These are phyloP conservation scores for Sitodiplosis mosellana DNA, from an alignment of 1,140 invertebrate genomes.

Conservation along the genomic window DNA sequence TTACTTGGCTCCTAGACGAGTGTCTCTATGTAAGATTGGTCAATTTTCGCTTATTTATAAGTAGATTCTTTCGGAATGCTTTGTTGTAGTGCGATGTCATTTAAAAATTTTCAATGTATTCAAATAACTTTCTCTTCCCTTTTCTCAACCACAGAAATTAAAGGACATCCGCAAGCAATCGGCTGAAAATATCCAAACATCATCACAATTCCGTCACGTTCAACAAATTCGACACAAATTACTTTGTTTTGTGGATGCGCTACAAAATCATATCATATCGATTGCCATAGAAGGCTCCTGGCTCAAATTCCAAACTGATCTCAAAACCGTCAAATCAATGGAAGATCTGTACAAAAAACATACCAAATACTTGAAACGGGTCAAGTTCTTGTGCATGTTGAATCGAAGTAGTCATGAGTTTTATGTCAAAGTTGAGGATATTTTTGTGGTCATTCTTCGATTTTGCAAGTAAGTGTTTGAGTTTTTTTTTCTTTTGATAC, in stretches of 20 bases:
- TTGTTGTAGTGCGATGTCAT: too few species aligned
- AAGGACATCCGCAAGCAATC: conserved; percentile 29
- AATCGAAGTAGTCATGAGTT: conserved; percentile 44
- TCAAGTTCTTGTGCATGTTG: conserved; percentile 46
- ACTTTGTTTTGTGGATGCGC: conserved; percentile 47
- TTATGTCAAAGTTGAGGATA: conserved; percentile 39
- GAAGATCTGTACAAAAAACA: conserved; percentile 50
- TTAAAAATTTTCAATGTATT: not conserved
- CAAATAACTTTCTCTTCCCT: not conserved
- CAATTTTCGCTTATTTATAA: too few species aligned
- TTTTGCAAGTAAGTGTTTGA: conserved; percentile 35
- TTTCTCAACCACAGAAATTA: conserved; percentile 27
- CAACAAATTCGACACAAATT: conserved; percentile 50
- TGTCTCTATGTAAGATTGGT: conserved; percentile 33
- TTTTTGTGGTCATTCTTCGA: conserved; percentile 47
- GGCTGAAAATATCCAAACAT: conserved; percentile 27
- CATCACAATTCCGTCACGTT: conserved; percentile 37
- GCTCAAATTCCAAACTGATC: conserved; percentile 44
- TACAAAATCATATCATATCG: conserved; percentile 51
- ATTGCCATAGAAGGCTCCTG: conserved; percentile 49
- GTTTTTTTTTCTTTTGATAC: not conserved
- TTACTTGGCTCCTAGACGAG: conserved; percentile 48
- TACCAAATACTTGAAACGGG: conserved; percentile 48
- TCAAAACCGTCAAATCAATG: conserved; percentile 37
- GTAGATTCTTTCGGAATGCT: too few species aligned